phyloP scores from a whole-genome alignment of 2,888 invertebrate genomes.

The Drosophila stalkeri region DNA sequence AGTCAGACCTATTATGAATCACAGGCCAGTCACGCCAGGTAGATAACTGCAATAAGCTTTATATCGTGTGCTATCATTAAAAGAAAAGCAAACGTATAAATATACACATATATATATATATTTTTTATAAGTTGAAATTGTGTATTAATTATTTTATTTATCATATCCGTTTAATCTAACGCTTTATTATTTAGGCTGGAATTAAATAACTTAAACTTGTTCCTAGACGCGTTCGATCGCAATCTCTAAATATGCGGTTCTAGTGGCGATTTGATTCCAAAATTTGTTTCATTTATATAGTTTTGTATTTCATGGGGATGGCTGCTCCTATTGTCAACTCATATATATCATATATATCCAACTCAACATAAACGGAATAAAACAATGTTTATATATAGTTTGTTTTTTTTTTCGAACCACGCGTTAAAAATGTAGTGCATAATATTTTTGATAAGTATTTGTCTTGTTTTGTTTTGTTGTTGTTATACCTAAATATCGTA shows the following conservation, averaged over 20 bases:
- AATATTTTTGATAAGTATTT: constrained; percentile 71
- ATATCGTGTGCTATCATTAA: background rate
- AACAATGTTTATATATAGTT: constrained; percentile 46
- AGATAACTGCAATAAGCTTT: background rate
- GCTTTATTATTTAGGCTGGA: constrained; percentile 80
- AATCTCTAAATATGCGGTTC: constrained; percentile 63
- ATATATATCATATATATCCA: constrained; percentile 29
- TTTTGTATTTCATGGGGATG: constrained; percentile 8
- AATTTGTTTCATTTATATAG: constrained; percentile 19
- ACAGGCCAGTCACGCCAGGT: background rate
- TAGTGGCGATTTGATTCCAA: constrained; percentile 65
- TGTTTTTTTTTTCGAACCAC: constrained; percentile 53
- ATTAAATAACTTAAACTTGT: constrained; percentile 79
- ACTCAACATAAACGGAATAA: constrained; percentile 67
- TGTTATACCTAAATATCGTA: constrained; percentile 69
- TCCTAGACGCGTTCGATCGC: constrained; percentile 63
- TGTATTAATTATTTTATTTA: constrained; percentile 78
- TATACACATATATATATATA: background rate
- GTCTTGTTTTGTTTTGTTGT: constrained; percentile 29
- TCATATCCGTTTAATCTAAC: constrained; percentile 79
- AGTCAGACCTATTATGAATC: constrained; percentile 2
- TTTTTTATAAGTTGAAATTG: constrained; percentile 60
- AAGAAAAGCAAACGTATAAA: constrained; percentile 2
- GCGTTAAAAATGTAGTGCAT: constrained; percentile 74
- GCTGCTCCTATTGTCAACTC: constrained; percentile 13